Conservation (phyloP, 92 coral and sea anemone species). For the Galaxea fascicularis region DNA sequence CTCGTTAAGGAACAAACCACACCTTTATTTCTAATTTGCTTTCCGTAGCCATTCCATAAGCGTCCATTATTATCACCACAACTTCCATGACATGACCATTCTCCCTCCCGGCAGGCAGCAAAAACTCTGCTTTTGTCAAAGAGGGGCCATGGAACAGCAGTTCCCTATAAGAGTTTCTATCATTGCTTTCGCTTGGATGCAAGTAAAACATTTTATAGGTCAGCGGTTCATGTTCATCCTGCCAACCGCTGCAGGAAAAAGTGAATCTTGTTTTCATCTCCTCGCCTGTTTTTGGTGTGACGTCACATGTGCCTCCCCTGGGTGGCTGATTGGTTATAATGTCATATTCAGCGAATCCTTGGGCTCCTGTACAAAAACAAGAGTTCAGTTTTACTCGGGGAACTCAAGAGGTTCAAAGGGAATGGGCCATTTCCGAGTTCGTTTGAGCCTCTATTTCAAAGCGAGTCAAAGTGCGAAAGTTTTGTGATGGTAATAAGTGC, state of each 20-base stretch:
- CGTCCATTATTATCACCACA: slow-evolving; percentile 75
- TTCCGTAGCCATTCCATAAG: slow-evolving; percentile 69
- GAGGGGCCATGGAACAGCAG: slow-evolving; percentile 81
- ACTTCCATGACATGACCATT: slow-evolving; percentile 40
- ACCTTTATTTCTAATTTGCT: slow-evolving; percentile 64
- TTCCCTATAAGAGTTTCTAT: slow-evolving; percentile 22
- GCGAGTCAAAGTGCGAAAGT: no score
- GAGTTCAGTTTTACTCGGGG: background rate
- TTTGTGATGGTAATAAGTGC: no score
- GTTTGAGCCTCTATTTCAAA: no score
- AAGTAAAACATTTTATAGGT: slow-evolving; percentile 73
- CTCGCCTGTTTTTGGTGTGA: slow-evolving; percentile 70
- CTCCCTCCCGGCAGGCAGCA: slow-evolving; percentile 76
- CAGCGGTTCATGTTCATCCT: slow-evolving; percentile 83
- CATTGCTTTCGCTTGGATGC: slow-evolving; percentile 5
- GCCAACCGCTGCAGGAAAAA: slow-evolving; percentile 80
- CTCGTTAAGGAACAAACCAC: background rate
- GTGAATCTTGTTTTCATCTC: slow-evolving; percentile 71
- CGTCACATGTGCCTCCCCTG: slow-evolving; percentile 73
- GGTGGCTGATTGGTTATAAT: slow-evolving; percentile 83
- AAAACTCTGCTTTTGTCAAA: slow-evolving; percentile 39
- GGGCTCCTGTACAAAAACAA: slow-evolving; percentile 57
- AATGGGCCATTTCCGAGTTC: no score
- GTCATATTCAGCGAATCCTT: slow-evolving; percentile 73
- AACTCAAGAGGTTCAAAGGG: background rate